Conservation (phyloP, 2,888 invertebrate genomes). For the Hypercompe scribonia region DNA sequence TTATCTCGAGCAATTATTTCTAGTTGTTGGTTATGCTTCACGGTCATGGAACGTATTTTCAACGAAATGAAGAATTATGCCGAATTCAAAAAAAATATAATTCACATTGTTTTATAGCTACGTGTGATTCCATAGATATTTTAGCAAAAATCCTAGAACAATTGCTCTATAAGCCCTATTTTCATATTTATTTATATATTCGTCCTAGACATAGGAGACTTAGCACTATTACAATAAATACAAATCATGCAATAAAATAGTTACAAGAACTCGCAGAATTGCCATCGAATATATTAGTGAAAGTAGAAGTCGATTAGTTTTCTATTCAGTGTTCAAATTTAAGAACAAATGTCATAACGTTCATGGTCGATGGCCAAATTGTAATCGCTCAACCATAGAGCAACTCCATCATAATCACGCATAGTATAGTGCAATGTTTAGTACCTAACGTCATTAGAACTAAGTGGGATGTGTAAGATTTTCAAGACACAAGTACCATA, state of each 20-base stretch:
- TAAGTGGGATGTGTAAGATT: background rate
- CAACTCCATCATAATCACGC: background rate
- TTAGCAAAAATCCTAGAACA: background rate
- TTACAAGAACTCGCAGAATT: background rate
- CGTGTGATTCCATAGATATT: background rate
- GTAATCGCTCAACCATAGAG: background rate
- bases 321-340: too few relatives aligned
- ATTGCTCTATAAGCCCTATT: background rate
- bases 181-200: background rate
- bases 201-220: too few relatives aligned
- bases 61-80: slow-evolving; percentile 38
- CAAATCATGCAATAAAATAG: background rate
- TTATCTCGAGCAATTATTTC: slow-evolving; percentile 69
- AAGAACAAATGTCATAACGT: too few relatives aligned
- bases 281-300: background rate
- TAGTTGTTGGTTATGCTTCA: slow-evolving; percentile 70
- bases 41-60: slow-evolving; percentile 65
- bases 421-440: too few relatives aligned
- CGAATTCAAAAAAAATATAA: slow-evolving; percentile 35
- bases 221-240: too few relatives aligned
- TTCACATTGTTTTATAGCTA: slow-evolving; percentile 20
- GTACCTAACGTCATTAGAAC: background rate
- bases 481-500: background rate
- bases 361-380: background rate
- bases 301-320: background rate